Evolutionary conservation across 2,113 vertebrate genomes (phyloP).

Genomic region (Sinosuthora webbiana): DNA sequence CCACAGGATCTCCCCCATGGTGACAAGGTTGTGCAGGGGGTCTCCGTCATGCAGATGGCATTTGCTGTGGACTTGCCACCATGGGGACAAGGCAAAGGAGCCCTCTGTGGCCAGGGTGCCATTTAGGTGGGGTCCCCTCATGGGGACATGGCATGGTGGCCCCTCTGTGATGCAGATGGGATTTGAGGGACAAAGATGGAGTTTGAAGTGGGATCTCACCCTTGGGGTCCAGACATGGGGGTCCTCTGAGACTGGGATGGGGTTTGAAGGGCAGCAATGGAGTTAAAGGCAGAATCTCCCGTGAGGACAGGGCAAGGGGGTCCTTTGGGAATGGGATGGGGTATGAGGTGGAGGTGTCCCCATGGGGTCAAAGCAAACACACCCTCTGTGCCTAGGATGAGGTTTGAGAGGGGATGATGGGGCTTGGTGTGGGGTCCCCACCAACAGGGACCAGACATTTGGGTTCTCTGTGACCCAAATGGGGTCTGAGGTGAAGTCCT

Average conservation of each 20-base stretch:
- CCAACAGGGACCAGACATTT: neutral
- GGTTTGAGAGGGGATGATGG: neutral
- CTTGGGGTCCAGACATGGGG: neutral
- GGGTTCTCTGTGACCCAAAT: neutral
- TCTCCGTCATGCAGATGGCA: fast-evolving
- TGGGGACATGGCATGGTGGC: too few species aligned
- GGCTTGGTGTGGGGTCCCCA: neutral
- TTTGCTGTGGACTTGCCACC: fast-evolving
- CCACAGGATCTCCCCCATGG: fast-evolving
- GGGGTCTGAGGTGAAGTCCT: neutral
- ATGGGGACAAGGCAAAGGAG: neutral
- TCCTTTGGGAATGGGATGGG: neutral
- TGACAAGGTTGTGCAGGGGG: neutral
- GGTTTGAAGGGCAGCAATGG: neutral
- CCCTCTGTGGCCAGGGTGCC: neutral
- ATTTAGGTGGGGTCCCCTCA: neutral
- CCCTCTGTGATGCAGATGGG: neutral
- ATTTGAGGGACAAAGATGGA: neutral
- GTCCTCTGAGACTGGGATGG: neutral
- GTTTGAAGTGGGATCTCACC: neutral
- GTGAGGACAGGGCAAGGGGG: neutral
- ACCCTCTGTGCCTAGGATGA: neutral
- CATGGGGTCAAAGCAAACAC: neutral
- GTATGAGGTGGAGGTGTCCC: neutral
- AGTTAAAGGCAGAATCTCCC: neutral